Percentiles rank a stretch among this genome's conserved stretches.
phyloP scores from a whole-genome alignment of 30 jellyfish, hydroid and myxozoan genomes.

The Hydractinia echinata region DNA sequence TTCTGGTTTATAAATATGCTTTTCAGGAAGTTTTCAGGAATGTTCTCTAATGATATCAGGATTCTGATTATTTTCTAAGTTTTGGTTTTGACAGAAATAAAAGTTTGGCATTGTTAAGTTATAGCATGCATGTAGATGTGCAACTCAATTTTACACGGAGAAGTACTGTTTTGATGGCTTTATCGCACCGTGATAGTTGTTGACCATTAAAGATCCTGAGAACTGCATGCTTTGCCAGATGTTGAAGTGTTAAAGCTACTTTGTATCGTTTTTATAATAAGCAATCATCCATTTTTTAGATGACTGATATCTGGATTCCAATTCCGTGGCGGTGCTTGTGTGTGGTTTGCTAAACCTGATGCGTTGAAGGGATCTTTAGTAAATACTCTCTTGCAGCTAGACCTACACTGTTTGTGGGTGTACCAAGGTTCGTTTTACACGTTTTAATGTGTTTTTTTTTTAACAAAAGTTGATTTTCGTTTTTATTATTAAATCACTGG shows the following conservation, averaged over 20 bases:
- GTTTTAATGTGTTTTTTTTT: neutral
- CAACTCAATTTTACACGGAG: too few relatives aligned
- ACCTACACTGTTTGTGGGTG: constrained; percentile 92
- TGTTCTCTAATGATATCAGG: too few relatives aligned
- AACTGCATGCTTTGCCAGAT: too few relatives aligned
- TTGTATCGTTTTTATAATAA: neutral
- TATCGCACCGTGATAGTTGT: too few relatives aligned
- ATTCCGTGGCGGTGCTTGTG: constrained; percentile 51
- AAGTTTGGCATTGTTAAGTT: too few relatives aligned
- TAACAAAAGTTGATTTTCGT: neutral
- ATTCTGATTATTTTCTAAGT: too few relatives aligned
- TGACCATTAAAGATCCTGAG: too few relatives aligned
- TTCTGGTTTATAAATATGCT: neutral
- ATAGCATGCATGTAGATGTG: too few relatives aligned
- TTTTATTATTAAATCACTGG: neutral
- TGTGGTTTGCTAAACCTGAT: constrained; percentile 86
- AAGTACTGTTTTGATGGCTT: too few relatives aligned
- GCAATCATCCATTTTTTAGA: constrained; percentile 12
- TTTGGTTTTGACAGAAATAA: too few relatives aligned
- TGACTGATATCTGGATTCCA: constrained; percentile 62
- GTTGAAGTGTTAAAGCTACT: too few relatives aligned
- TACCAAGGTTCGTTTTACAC: constrained; percentile 69
- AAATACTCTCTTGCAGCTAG: constrained; percentile 56
- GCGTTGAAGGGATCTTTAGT: constrained; percentile 88
- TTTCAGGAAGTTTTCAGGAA: neutral